Conservation (phyloP, 2,113 vertebrate species). For the Condylura cristata region DNA sequence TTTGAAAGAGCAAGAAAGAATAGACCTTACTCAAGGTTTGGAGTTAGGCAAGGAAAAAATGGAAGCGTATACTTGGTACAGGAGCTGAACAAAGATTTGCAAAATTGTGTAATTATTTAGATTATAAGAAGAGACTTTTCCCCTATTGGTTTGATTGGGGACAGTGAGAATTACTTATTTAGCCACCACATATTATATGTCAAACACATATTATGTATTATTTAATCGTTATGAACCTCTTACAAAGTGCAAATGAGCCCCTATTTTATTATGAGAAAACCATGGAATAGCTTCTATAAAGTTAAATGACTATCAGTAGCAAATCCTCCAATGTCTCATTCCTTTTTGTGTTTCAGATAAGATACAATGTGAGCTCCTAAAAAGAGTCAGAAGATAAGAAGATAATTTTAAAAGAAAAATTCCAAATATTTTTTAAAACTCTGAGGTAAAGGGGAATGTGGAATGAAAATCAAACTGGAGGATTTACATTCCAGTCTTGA, state of each 20-base stretch:
- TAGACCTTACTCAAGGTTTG: background rate
- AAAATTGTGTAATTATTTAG: background rate
- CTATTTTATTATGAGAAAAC: slow-evolving; percentile 6
- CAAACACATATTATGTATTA: background rate
- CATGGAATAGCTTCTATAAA: background rate
- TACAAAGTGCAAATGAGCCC: background rate
- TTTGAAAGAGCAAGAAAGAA: background rate
- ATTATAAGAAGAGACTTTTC: background rate
- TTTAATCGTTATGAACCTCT: background rate
- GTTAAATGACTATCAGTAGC: background rate
- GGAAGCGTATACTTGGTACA: background rate
- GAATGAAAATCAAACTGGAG: background rate
- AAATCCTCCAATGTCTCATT: background rate
- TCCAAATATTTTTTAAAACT: background rate
- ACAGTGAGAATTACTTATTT: background rate
- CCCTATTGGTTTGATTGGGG: slow-evolving; percentile 22
- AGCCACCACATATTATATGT: background rate
- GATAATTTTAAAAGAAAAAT: background rate
- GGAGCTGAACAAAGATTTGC: background rate
- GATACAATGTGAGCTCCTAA: background rate
- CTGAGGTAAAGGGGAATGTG: background rate
- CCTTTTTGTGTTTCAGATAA: background rate
- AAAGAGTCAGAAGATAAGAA: slow-evolving; percentile 1
- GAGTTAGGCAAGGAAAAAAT: background rate
- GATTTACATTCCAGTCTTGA: background rate